Base-by-base conservation (phyloP, 2,113 vertebrate genomes). In the Orientallactaga bullata region DNA sequence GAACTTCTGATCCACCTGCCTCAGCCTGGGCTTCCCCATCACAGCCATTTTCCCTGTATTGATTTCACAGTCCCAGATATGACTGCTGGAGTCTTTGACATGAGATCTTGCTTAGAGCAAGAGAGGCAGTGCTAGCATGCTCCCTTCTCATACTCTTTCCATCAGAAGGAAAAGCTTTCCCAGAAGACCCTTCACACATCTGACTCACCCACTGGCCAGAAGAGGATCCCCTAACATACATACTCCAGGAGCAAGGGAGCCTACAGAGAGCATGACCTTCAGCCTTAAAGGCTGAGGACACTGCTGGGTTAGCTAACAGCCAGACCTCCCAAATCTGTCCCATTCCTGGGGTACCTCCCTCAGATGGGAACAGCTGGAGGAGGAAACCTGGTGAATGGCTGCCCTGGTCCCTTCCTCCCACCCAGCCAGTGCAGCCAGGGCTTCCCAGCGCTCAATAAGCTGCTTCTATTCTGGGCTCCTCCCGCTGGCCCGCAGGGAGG, bases 391-490 rank as follows among this genome's bases (percentile, higher is more conserved):
- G 30, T 26, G 63, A 58, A 37, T 83, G 28, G 58, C 81, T 51
- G 26, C 55, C 26, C 10, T 30, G 0, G 32, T 47, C 74, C 58
- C 51, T 39, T 47, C 32, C n/a, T 58, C 73, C 42, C 68, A 2
- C 32, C 39, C 95, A 82, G 78, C 63, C 7, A 47, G 18, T 47
- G 74, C 65, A 55, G 73, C 47, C 82, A 86, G 81, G 74, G 30
- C 55, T 65, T 73, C 58, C 79, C 78, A 26, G 65, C 5, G 30
- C 87, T 95, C 39, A 1, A 94, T 91, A 82, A 77, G 37, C 61
- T 42, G 3, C 35, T 94, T 93, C 95, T 95, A 90, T 96, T 97
- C 94, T 95, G 69, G 81, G 88, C 84, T 78, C 17, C 60, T 74
- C 69, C 37, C 79, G 9, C 42, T 17, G 15, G 89, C 86, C 88